phyloP scores from a whole-genome alignment of 2,888 invertebrate species.

The Pheosia gnoma region DNA sequence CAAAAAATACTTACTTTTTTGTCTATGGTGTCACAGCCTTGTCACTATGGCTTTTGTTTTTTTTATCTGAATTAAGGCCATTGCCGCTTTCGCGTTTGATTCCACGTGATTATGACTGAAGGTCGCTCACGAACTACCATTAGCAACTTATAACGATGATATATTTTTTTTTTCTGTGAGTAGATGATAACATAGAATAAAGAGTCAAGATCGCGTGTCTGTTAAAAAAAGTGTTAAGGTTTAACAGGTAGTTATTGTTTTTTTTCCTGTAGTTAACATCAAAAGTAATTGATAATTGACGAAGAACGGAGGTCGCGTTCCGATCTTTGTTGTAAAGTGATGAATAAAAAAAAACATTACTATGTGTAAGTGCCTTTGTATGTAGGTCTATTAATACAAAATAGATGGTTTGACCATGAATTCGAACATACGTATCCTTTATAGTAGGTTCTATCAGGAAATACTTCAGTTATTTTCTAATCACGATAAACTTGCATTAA shows the following conservation, averaged over 20 bases:
- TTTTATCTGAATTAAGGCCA: neutral
- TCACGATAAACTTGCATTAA: too few relatives aligned
- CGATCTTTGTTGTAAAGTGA: too few relatives aligned
- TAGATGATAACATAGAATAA: slow-evolving; percentile 21
- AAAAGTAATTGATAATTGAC: too few relatives aligned
- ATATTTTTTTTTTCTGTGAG: slow-evolving; percentile 27
- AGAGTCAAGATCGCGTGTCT: slow-evolving; percentile 17
- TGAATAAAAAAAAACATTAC: too few relatives aligned
- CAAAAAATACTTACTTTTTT: neutral
- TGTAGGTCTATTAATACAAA: too few relatives aligned
- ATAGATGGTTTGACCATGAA: too few relatives aligned
- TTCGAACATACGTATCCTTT: too few relatives aligned
- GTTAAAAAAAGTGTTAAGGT: slow-evolving; percentile 12
- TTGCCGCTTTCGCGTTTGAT: slow-evolving; percentile 1
- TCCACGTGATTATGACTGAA: slow-evolving; percentile 24
- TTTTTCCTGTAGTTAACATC: neutral
- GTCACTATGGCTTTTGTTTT: neutral
- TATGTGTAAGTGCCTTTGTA: too few relatives aligned
- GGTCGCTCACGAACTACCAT: slow-evolving; percentile 16
- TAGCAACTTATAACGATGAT: slow-evolving; percentile 10
- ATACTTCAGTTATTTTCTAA: too few relatives aligned
- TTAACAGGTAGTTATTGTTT: slow-evolving; percentile 10
- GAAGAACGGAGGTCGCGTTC: too few relatives aligned
- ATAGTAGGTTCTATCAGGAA: too few relatives aligned
- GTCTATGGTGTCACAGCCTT: neutral